Conservation (phyloP, 2,888 invertebrate genomes). For the Epistrophe grossulariae region DNA sequence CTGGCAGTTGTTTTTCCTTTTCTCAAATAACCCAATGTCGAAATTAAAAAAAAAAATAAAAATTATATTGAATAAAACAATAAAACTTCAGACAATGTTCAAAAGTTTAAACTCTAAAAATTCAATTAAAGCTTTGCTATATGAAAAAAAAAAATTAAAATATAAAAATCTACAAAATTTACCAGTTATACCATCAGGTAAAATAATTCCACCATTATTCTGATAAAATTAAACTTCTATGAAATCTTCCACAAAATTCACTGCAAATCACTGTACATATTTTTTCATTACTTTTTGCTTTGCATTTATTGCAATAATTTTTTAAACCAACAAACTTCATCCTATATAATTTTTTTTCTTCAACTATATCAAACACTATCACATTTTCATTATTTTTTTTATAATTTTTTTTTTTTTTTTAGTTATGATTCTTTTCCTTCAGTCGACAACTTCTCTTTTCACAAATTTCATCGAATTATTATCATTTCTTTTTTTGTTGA, state of each 20-base stretch:
- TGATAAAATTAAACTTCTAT: not conserved
- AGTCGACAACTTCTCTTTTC: slow-evolving; percentile 57
- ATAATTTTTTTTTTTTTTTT: slow-evolving; percentile 68
- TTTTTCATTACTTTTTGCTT: not conserved
- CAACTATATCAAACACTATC: slow-evolving; percentile 81
- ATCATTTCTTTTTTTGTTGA: slow-evolving; percentile 18
- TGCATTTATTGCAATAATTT: slow-evolving; percentile 25
- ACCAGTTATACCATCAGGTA: not conserved
- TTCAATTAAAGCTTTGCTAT: not conserved
- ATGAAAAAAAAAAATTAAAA: not conserved
- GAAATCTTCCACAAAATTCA: slow-evolving; percentile 45
- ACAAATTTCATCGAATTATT: slow-evolving; percentile 33
- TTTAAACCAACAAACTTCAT: slow-evolving; percentile 45
- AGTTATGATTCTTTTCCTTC: slow-evolving; percentile 52
- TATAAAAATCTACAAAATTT: slow-evolving; percentile 4
- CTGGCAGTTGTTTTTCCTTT: too few relatives aligned
- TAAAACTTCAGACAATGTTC: too few relatives aligned
- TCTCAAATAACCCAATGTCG: too few relatives aligned
- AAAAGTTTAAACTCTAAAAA: too few relatives aligned
- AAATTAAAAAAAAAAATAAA: too few relatives aligned
- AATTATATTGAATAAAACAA: too few relatives aligned
- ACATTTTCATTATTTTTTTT: slow-evolving; percentile 78
- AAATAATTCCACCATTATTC: not conserved
- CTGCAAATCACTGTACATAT: slow-evolving; percentile 19
- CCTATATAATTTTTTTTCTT: slow-evolving; percentile 34